These are phyloP conservation scores for Gambusia holbrooki DNA, from an alignment of 2,113 vertebrate species.

Conservation along the genomic window DNA sequence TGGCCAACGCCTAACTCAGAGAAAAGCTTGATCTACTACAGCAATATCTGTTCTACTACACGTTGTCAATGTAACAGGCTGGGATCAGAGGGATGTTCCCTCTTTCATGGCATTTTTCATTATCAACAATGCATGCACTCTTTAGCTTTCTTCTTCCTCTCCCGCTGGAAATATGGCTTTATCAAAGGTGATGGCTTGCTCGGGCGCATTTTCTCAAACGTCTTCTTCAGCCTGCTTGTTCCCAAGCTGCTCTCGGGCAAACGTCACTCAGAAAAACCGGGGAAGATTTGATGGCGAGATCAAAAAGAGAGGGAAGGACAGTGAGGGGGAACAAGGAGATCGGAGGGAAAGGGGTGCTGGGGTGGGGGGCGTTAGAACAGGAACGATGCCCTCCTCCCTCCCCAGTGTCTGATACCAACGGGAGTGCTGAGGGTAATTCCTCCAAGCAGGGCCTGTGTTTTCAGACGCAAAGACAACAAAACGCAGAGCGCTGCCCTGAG, in stretches of 20 bases:
- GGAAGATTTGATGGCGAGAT: conserved; percentile 79
- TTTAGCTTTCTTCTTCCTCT: conserved; percentile 69
- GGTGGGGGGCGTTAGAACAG: not conserved
- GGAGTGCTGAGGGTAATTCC: conserved; percentile 69
- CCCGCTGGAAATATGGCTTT: conserved; percentile 66
- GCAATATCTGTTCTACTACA: conserved; percentile 55
- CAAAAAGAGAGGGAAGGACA: conserved; percentile 77
- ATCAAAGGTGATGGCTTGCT: conserved; percentile 82
- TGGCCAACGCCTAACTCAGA: not conserved
- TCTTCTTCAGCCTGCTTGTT: conserved; percentile 72
- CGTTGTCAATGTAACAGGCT: conserved; percentile 65
- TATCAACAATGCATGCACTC: conserved; percentile 64
- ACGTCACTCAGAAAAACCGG: conserved; percentile 73
- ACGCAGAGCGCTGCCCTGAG: conserved; percentile 64
- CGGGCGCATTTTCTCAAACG: conserved; percentile 75
- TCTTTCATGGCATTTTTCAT: conserved; percentile 70
- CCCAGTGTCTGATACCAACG: conserved; percentile 33
- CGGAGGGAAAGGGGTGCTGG: not conserved
- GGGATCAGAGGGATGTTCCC: conserved; percentile 63
- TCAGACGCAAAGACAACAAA: conserved; percentile 79
- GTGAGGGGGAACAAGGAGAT: conserved; percentile 19
- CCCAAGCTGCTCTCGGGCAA: conserved; percentile 70
- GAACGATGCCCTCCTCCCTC: conserved; percentile 57
- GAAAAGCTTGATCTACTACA: conserved; percentile 59
- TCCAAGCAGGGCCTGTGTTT: conserved; percentile 66